These are phyloP conservation scores for Eumeta japonica DNA, from an alignment of 1,140 invertebrate genomes.

Conservation along the genomic window DNA sequence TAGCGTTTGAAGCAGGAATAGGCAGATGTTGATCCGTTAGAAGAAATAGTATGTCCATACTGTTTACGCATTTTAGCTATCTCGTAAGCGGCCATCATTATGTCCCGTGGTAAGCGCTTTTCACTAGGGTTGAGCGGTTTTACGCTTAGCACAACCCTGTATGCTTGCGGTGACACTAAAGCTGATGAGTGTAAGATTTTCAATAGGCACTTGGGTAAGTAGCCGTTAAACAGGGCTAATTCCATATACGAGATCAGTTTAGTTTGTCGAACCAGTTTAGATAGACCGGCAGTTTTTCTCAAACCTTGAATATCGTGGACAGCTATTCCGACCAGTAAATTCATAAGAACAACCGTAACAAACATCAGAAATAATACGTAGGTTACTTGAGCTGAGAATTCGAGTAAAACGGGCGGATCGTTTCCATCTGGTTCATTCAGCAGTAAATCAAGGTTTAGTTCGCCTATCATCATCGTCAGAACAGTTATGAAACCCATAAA, in stretches of 20 bases:
- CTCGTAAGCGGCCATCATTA: constrained; percentile 72
- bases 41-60: constrained; percentile 65
- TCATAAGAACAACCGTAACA: constrained; percentile 81
- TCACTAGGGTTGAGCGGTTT: constrained; percentile 78
- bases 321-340: constrained; percentile 76
- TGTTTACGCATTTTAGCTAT: constrained; percentile 71
- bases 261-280: constrained; percentile 74
- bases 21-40: constrained; percentile 59
- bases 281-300: constrained; percentile 73
- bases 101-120: constrained; percentile 72
- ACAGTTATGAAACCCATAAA: constrained; percentile 79
- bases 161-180: constrained; percentile 72
- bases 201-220: constrained; percentile 69
- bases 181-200: constrained; percentile 73
- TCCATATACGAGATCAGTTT: constrained; percentile 76
- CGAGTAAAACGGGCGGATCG: constrained; percentile 62
- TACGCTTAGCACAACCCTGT: constrained; percentile 74
- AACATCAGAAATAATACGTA: constrained; percentile 74
- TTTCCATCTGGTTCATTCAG: constrained; percentile 65
- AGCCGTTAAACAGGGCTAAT: constrained; percentile 67
- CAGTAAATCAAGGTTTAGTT: constrained; percentile 70
- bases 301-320: constrained; percentile 78
- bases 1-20: constrained; percentile 62
- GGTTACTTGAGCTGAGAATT: constrained; percentile 71
- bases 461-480: constrained; percentile 88